Evolutionary conservation across 1,140 invertebrate species (phyloP).

Genomic region (Metopolophium dirhodum): DNA sequence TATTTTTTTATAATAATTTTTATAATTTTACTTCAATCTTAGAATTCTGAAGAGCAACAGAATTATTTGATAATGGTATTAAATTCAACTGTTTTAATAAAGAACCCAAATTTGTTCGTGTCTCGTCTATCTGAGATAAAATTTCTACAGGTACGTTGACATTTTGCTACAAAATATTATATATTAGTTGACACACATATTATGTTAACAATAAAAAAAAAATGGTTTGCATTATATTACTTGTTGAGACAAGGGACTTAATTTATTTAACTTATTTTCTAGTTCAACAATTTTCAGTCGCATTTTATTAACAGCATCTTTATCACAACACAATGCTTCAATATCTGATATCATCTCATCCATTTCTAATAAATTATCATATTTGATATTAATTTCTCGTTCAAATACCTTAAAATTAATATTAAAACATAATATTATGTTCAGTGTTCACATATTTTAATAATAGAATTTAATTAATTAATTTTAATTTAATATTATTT

Average conservation of each 20-base stretch:
- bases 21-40: conserved; percentile 62
- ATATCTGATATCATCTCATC: conserved; percentile 38
- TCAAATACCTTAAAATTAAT: conserved; percentile 62
- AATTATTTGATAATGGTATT: conserved; percentile 70
- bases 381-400: conserved; percentile 46
- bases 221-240: not conserved
- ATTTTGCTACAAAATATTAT: conserved; percentile 53
- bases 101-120: conserved; percentile 68
- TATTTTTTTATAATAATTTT: not conserved
- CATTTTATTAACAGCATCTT: conserved; percentile 45
- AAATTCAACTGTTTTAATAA: conserved; percentile 65
- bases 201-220: not conserved
- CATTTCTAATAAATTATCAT: conserved; percentile 50
- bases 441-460: not conserved
- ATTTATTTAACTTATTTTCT: conserved; percentile 48
- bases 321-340: conserved; percentile 30
- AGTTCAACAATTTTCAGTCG: conserved; percentile 8
- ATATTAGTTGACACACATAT: not conserved
- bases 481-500: not conserved
- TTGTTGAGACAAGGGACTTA: conserved; percentile 47
- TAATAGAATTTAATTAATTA: not conserved
- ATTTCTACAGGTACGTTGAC: conserved; percentile 63
- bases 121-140: conserved; percentile 68
- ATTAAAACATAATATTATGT: no score
- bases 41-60: conserved; percentile 72